Percentiles rank a stretch among this genome's conserved stretches.
These are phyloP conservation scores for Dolichomitus sp. DNA, from an alignment of 2,888 invertebrate species.

Conservation along the genomic window DNA sequence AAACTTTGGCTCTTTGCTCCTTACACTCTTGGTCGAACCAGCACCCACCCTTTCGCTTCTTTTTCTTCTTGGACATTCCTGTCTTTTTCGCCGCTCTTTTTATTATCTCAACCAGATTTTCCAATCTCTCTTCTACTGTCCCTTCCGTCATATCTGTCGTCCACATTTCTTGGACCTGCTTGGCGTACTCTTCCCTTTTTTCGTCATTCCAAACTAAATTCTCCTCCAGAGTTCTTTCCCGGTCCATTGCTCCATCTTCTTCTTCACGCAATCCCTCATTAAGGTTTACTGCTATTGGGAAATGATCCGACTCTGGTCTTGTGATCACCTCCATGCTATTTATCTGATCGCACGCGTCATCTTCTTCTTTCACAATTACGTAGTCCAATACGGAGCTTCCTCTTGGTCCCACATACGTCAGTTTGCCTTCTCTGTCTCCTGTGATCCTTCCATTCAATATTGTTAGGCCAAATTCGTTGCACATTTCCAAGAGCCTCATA, in stretches of 20 bases:
- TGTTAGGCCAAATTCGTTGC: not conserved
- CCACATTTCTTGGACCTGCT: not conserved
- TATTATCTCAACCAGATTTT: not conserved
- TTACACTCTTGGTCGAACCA: conserved; percentile 20
- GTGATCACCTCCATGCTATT: not conserved
- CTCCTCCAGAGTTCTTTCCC: not conserved
- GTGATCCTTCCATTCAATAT: conserved; percentile 4
- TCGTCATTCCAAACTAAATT: not conserved
- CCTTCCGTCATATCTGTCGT: not conserved
- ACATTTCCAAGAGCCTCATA: not conserved
- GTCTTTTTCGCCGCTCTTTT: not conserved
- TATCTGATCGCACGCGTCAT: not conserved
- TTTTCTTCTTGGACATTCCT: not conserved
- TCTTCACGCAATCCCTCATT: not conserved
- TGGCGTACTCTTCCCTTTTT: not conserved
- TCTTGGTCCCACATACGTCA: not conserved
- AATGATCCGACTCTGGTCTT: conserved; percentile 5
- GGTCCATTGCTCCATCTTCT: not conserved
- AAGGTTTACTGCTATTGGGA: not conserved
- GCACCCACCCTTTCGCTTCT: not conserved
- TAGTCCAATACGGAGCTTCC: conserved; percentile 19
- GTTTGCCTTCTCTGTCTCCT: conserved; percentile 8
- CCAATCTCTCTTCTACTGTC: not conserved
- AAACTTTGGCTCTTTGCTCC: not conserved
- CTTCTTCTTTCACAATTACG: not conserved